Conservation (phyloP, 2,113 vertebrate species). For the Plectropomus leopardus region DNA sequence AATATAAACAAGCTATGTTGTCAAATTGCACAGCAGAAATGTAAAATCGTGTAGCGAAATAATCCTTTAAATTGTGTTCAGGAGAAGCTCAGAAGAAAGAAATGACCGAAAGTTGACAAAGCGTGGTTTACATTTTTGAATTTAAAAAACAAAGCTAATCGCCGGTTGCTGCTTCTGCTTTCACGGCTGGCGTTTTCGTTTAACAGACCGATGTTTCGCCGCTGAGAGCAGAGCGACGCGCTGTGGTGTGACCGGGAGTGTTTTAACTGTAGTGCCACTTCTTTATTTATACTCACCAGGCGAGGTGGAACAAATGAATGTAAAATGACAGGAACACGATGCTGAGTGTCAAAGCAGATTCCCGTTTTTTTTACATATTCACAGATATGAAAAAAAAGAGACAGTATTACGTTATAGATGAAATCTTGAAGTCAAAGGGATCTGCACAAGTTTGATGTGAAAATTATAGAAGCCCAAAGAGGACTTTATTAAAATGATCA, state of each 20-base stretch:
- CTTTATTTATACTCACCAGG: conserved; percentile 2
- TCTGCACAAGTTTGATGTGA: neutral
- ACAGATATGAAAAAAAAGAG: neutral
- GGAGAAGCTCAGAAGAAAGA: neutral
- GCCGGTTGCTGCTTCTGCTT: conserved; percentile 4
- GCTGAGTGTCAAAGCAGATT: conserved; percentile 5
- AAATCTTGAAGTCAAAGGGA: conserved; percentile 30
- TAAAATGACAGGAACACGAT: neutral
- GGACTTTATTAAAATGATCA: neutral
- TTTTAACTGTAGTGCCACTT: conserved; percentile 24
- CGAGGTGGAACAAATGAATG: neutral
- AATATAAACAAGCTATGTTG: neutral
- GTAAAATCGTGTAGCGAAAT: neutral
- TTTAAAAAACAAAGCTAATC: neutral
- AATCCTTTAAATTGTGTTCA: neutral
- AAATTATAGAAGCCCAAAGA: neutral
- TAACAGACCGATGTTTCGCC: neutral
- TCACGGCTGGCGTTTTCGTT: neutral
- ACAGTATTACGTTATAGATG: neutral
- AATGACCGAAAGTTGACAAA: neutral
- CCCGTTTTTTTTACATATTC: neutral
- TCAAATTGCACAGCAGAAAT: neutral
- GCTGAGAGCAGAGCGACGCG: neutral
- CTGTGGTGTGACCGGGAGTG: neutral
- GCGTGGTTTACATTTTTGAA: neutral